Percentiles rank a stretch among this genome's conserved stretches.
These are phyloP conservation scores for Globodera ellingtonae DNA, from an alignment of 1,140 invertebrate species.

Conservation along the genomic window DNA sequence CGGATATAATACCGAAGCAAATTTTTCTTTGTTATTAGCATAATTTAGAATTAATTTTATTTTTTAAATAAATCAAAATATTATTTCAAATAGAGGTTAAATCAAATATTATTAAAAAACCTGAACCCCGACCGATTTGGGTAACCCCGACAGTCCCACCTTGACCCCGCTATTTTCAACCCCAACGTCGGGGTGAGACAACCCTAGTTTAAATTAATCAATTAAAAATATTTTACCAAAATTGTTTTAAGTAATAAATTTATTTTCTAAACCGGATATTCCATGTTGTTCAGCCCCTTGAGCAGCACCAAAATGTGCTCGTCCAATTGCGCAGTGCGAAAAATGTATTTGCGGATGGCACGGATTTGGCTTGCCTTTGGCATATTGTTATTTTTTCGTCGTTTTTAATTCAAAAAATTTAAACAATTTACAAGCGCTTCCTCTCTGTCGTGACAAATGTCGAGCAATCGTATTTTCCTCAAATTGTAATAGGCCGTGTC, in stretches of 20 bases:
- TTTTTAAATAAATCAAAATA: too few relatives aligned
- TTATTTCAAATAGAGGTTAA: too few relatives aligned
- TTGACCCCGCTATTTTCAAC: too few relatives aligned
- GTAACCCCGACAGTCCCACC: too few relatives aligned
- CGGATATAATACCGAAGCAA: neutral
- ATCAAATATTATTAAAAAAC: too few relatives aligned
- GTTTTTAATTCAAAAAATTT: neutral
- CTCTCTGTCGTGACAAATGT: slow-evolving; percentile 51
- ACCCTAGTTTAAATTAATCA: neutral
- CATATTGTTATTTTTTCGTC: neutral
- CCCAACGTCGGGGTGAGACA: too few relatives aligned
- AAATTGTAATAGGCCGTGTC: slow-evolving; percentile 56
- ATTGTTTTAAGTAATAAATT: slow-evolving; percentile 21
- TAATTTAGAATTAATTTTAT: too few relatives aligned
- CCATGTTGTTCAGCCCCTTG: slow-evolving; percentile 54
- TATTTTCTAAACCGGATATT: slow-evolving; percentile 34
- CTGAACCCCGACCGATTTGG: too few relatives aligned
- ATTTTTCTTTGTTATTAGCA: too few relatives aligned
- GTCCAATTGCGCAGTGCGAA: slow-evolving; percentile 50
- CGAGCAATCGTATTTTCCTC: slow-evolving; percentile 40
- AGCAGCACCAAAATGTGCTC: slow-evolving; percentile 54
- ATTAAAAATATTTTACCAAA: slow-evolving; percentile 28
- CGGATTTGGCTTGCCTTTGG: slow-evolving; percentile 46
- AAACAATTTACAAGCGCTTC: slow-evolving; percentile 43
- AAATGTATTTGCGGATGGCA: slow-evolving; percentile 50